Evolutionary conservation across 1,140 invertebrate species (phyloP), one percentile per base, ranked within the genome.

Genomic region (Monomorium pharaonis): DNA sequence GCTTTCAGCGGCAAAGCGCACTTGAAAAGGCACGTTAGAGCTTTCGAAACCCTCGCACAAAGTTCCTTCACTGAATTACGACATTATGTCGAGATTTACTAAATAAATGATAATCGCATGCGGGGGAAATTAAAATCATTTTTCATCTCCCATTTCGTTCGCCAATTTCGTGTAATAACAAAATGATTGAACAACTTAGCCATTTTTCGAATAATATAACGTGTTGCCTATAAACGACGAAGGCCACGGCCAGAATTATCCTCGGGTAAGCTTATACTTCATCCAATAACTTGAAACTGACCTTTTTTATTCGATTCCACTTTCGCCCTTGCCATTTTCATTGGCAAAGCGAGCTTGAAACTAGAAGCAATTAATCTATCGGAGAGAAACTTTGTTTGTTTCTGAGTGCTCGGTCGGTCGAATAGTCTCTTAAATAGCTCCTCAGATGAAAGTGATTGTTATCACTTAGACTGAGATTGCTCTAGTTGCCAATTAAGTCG

Each of bases 401-500:
- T 65, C 14, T 6, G 30, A 65, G 21, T 27, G 12, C n/a, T 47
- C 58, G 27, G 75, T 62, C 30, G 24, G 56, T 63, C 24, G 42
- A 30, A 30, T 10, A 44, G 21, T 76, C 7, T 0, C n/a, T 33
- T 49, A 49, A 63, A 44, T 77, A 24, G 14, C 24, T 44, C 10
- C 49, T 42, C 18, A 42, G 37, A 75, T 24, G 18, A 44, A 30
- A 24, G 27, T n/a, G 5, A 77, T 77, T 56, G 58, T 44, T 44
- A 77, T 44, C 24, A 77, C 37, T 62, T 44, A 7, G 30, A 18
- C 24, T n/a, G 21, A 62, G 37, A 77, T 62, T 62, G 75, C 24
- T n/a, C n/a, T n/a, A 42, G 37, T 60, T 42, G 54, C 74, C 37
- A 44, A 77, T 77, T 62, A 62, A 62, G 0, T 76, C 37, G 10